A percentile compares a stretch with the other conserved stretches of the same genome.
phyloP scores from a whole-genome alignment of 2,113 vertebrate species.

The Xiphophorus maculatus region DNA sequence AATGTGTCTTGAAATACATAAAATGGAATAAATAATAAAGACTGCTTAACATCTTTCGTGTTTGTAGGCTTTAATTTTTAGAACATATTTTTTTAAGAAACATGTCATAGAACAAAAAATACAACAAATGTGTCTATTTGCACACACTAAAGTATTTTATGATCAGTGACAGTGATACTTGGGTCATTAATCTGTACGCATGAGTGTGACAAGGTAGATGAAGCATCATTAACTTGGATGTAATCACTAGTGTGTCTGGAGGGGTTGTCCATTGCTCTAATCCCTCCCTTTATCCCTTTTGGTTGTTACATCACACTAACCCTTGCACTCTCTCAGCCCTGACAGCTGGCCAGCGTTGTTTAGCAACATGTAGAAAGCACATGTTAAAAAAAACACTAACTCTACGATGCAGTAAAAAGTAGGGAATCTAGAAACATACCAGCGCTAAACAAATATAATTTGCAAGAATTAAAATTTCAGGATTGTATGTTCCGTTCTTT shows the following conservation, averaged over 20 bases:
- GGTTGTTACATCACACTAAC: constrained; percentile 71
- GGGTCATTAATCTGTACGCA: neutral
- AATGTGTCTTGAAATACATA: neutral
- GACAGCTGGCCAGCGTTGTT: constrained; percentile 68
- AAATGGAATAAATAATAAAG: constrained; percentile 17
- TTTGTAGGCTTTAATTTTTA: neutral
- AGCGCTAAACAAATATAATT: neutral
- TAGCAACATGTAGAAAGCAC: constrained; percentile 40
- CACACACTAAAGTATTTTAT: constrained; percentile 8
- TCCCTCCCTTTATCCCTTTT: constrained; percentile 67
- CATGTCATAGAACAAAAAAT: no score
- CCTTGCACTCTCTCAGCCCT: constrained; percentile 56
- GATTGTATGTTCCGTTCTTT: no score
- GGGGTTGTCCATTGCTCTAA: constrained; percentile 60
- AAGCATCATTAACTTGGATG: constrained; percentile 71
- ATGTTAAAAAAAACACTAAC: constrained; percentile 12
- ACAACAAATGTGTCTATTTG: neutral
- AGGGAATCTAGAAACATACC: neutral
- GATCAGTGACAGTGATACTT: neutral
- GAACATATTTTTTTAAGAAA: neutral
- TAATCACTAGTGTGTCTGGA: constrained; percentile 62
- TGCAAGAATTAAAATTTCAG: no score
- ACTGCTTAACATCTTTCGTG: neutral
- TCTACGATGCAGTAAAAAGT: constrained; percentile 5
- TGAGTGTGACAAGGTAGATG: constrained; percentile 25